phyloP scores from a whole-genome alignment of 2,888 invertebrate species.

The Acrobasis suavella region DNA sequence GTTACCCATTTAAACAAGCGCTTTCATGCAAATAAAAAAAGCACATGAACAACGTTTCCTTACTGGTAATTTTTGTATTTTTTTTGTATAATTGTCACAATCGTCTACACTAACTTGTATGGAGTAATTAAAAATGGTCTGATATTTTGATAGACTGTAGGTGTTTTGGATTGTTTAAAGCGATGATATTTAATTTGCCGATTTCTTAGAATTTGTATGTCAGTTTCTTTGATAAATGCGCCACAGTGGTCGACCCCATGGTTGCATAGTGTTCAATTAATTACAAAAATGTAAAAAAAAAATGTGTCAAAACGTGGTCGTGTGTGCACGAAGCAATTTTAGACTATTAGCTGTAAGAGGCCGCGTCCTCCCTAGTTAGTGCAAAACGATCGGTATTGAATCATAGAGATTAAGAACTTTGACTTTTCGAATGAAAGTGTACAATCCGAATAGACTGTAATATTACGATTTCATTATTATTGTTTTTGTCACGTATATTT shows the following conservation, averaged over 20 bases:
- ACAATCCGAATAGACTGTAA: slow-evolving; percentile 80
- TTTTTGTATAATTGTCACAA: slow-evolving; percentile 8
- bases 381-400: slow-evolving; percentile 58
- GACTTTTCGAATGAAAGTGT: slow-evolving; percentile 74
- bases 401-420: slow-evolving; percentile 63
- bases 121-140: slow-evolving; percentile 22
- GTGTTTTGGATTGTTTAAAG: slow-evolving; percentile 16
- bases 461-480: slow-evolving; percentile 58
- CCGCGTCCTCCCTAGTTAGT: slow-evolving; percentile 58
- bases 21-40: background rate
- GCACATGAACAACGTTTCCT: background rate
- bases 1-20: too few relatives aligned
- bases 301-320: slow-evolving; percentile 39
- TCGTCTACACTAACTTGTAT: slow-evolving; percentile 1
- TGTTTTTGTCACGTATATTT: slow-evolving; percentile 37
- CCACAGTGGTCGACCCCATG: slow-evolving; percentile 29
- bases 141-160: slow-evolving; percentile 23
- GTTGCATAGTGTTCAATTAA: slow-evolving; percentile 49
- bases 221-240: slow-evolving; percentile 18
- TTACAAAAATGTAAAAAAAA: slow-evolving; percentile 29
- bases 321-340: slow-evolving; percentile 66
- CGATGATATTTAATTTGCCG: slow-evolving; percentile 17
- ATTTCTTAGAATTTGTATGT: slow-evolving; percentile 13
- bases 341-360: slow-evolving; percentile 54
- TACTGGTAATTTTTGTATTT: slow-evolving; percentile 7